Evolutionary conservation across 2,797 vertebrate species (phyloP).

Genomic region (Intellagama lesueurii): DNA sequence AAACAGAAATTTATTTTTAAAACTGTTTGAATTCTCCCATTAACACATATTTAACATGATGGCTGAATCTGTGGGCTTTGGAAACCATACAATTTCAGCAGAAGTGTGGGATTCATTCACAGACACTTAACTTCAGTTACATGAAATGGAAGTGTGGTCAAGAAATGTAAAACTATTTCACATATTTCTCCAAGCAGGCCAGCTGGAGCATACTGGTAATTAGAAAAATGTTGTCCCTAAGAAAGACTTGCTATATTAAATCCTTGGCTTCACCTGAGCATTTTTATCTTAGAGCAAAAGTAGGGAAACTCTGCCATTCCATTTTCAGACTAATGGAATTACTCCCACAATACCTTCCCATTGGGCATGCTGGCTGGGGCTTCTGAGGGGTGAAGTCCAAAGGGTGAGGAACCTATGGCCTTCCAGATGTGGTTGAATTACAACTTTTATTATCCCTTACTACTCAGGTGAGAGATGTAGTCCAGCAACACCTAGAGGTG

Average conservation of each 20-base stretch:
- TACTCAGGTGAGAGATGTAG: too few species aligned
- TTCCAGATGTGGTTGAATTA: too few species aligned
- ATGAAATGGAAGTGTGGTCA: too few species aligned
- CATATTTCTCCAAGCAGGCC: not conserved
- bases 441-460: too few species aligned
- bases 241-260: not conserved
- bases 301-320: not conserved
- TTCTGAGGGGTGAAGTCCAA: too few species aligned
- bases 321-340: too few species aligned
- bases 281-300: not conserved
- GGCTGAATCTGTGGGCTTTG: not conserved
- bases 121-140: not conserved
- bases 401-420: too few species aligned
- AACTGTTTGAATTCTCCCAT: not conserved
- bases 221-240: not conserved
- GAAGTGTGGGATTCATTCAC: not conserved
- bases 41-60: not conserved
- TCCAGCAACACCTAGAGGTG: too few species aligned
- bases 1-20: constrained; percentile 2
- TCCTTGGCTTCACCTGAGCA: not conserved
- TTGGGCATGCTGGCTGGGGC: too few species aligned
- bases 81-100: not conserved
- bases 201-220: not conserved
- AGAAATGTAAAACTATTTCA: too few species aligned
- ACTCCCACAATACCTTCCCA: too few species aligned